Conservation (phyloP, 2,888 invertebrate species). For the Drosophila seclusa region DNA sequence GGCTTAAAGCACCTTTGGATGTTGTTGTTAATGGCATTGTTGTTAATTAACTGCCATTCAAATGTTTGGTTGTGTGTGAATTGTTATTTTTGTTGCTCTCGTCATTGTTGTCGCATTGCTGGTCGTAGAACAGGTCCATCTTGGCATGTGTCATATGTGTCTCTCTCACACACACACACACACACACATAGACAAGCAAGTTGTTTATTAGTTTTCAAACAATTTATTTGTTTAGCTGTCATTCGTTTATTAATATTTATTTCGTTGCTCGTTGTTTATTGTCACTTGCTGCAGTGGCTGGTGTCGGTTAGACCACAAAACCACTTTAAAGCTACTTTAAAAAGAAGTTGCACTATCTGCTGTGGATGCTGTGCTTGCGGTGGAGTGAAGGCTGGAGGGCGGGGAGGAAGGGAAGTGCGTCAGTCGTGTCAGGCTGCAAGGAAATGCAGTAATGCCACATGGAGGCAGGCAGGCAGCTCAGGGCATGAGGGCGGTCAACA, state of each 20-base stretch:
- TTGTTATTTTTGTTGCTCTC: conserved; percentile 43
- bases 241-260: conserved; percentile 65
- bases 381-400: not conserved
- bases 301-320: not conserved
- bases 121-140: conserved; percentile 57
- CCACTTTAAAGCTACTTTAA: conserved; percentile 20
- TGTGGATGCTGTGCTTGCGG: not conserved
- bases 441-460: conserved; percentile 65
- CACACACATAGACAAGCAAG: not conserved
- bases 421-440: conserved; percentile 54
- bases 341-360: not conserved
- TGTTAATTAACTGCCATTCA: conserved; percentile 71
- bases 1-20: conserved; percentile 10
- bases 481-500: conserved; percentile 20
- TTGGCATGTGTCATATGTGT: conserved; percentile 32
- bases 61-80: conserved; percentile 10
- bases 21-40: conserved; percentile 44
- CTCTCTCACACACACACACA: conserved; percentile 1
- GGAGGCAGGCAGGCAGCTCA: not conserved
- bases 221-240: conserved; percentile 75
- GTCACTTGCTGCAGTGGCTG: conserved; percentile 16
- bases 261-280: conserved; percentile 28
- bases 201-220: conserved; percentile 69
- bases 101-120: conserved; percentile 36
- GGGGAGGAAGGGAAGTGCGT: not conserved